Evolutionary conservation across 2,888 invertebrate genomes (phyloP), one percentile per base, ranked within the genome.

Genomic region (Troides helena): DNA sequence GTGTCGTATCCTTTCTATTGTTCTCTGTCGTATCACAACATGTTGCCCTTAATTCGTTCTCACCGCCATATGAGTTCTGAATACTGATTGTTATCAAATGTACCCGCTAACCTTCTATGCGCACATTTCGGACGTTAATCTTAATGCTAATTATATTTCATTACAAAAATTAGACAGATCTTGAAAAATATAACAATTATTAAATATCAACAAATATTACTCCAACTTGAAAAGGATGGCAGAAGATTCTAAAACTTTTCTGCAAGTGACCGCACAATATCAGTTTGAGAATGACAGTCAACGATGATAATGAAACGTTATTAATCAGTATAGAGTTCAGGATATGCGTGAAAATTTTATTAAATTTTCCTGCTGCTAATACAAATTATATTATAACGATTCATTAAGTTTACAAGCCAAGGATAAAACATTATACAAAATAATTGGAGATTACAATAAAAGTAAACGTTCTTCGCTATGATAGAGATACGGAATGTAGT

Each of bases 41-140:
- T 89, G 88, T 87, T 85, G 86, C 83, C 85, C 85, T 88, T 89
- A 90, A 90, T 91, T 89, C 90, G 80, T 87, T 90, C 89, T 90
- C 89, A 86, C 90, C 85, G 87, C 81, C 82, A 79, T 84, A 89
- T 89, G 87, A 82, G 85, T 78, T 79, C 83, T 78, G 91, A 88
- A 91, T 91, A 90, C 90, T 85, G 88, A 91, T 90, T 78, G 72
- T 72, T 73, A 75, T 78, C 74, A 71, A 67, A 67, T 69, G 64
- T 57, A 21, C 57, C 10, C 21, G 68, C 71, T 74, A 73, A 69
- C 73, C 68, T 72, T 60, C 60, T 65, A 43, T 65, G 65, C 67
- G 23, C 46, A 62, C 65, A 62, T 66, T 62, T 56, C 58, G 64
- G 46, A 65, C 65, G 62, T 65, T 65, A 58, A 69, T 69, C 59